Evolutionary conservation across 1,140 invertebrate species (phyloP), one percentile per base, ranked within the genome.

Genomic region (Conus ventricosus): DNA sequence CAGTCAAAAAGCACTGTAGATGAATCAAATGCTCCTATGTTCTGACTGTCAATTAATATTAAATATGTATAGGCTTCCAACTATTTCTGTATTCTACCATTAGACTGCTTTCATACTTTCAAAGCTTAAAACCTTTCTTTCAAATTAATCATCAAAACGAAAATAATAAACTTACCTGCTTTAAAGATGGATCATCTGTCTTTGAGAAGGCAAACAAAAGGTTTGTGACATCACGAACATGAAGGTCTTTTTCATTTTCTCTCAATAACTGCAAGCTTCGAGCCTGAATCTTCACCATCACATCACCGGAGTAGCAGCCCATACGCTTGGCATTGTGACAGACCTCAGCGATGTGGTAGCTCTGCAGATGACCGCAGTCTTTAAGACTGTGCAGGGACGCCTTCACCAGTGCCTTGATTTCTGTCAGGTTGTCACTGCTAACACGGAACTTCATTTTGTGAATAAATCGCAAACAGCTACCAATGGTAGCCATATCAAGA

Each of bases 251-350:
- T 10, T 76, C n/a, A 23, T 75, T 54, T 15, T 63, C 67, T 25
- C 82, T 27, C n/a, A 88, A 81, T 8, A 89, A 60, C n/a, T 86
- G 55, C 27, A 86, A 54, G 78, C 88, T 85, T 54, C 88, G 75
- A 5, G 11, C 78, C 84, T 89, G 88, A n/a, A 89, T 81, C 10
- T 80, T 80, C 20, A 11, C 13, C 15, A 63, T 55, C 4, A 89
- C 17, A 10, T 60, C 27, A 6, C 84, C 84, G 0, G 25, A 51
- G 57, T 71, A 89, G 75, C 54, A 87, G 20, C 75, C 75, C 71
- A 87, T 39, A 15, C 75, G 71, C 20, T 78, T 87, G 15, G 85
- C 85, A 57, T 87, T 87, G 75, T 87, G 71, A 13, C 71, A 87
- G 51, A 87, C 27, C 71, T 87, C 85, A 27, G 85, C 85, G 17